Base-by-base conservation (phyloP, 1,140 invertebrate species). In the Zaprionus inermis region DNA sequence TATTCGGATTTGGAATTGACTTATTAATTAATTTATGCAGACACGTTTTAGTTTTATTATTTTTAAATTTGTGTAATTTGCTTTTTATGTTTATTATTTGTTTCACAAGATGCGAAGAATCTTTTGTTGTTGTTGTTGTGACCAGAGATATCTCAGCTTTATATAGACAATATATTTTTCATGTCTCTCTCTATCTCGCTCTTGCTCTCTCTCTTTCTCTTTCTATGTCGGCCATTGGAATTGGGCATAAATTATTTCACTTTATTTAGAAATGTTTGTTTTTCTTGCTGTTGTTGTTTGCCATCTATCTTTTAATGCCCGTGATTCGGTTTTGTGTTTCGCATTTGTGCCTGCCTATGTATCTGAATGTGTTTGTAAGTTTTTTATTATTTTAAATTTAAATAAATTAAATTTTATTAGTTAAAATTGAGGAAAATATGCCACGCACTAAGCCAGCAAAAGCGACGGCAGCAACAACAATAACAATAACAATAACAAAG, bases 1-100 rank as follows among this genome's bases (percentile, higher is more conserved):
- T 57, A 58, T 75, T 70, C 44, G 59, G 28, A 68, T 81, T 88
- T 71, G 80, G 46, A 88, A 77, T 90, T 84, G 82, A 86, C 81
- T 91, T 91, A 91, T 91, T 91, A 91, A 91, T 91, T 91, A 91
- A 91, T 91, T 91, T 91, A 91, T 91, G 90, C 90, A 91, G 78
- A 91, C 90, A 91, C 90, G 90, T 91, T 91, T 91, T 90, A 89
- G 84, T 89, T 89, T 90, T 89, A 89, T 89, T 89, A 90, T 89
- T 89, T 89, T 74, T 76, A 90, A 89, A 89, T 89, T 81, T 84
- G 85, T 89, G 85, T 90, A 88, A 88, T 88, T 88, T 90, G 84
- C 72, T 69, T 76, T 78, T 63, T 69, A 58, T 73, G 61, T 76
- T 55, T 60, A 63, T 73, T 73, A 69, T 74, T 69, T 70, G 57